Evolutionary conservation across 1,140 invertebrate genomes (phyloP).

Genomic region (Acarapis woodi): DNA sequence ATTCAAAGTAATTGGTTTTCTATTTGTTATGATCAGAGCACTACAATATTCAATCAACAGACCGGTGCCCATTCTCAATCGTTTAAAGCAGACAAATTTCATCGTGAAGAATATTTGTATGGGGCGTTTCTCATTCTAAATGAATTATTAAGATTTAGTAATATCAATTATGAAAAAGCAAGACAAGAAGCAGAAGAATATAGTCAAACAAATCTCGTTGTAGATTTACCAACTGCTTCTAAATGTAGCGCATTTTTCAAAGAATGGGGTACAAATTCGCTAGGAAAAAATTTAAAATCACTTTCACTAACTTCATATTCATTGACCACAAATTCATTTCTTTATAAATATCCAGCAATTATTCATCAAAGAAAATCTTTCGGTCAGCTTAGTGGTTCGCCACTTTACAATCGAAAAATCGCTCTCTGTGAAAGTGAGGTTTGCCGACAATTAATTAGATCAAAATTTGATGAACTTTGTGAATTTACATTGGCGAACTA

Average conservation of each 20-base stretch:
- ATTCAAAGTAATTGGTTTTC: slow-evolving; percentile 23
- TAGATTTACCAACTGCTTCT: slow-evolving; percentile 2
- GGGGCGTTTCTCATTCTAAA: slow-evolving; percentile 75
- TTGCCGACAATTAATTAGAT: slow-evolving; percentile 46
- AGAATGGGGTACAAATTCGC: slow-evolving; percentile 9
- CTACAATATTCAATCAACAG: slow-evolving; percentile 38
- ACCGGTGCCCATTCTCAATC: neutral
- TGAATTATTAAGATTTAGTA: slow-evolving; percentile 51
- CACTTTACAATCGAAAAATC: slow-evolving; percentile 1
- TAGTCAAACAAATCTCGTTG: neutral
- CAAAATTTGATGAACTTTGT: slow-evolving; percentile 42
- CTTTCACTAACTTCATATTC: slow-evolving; percentile 6
- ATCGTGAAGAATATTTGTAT: slow-evolving; percentile 69
- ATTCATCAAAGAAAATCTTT: slow-evolving; percentile 13
- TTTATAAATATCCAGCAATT: slow-evolving; percentile 11
- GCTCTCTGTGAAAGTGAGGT: slow-evolving; percentile 44
- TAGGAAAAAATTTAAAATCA: slow-evolving; percentile 9
- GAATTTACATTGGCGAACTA: slow-evolving; percentile 40
- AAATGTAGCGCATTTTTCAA: slow-evolving; percentile 9
- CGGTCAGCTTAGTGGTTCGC: slow-evolving; percentile 10
- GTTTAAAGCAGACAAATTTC: slow-evolving; percentile 27
- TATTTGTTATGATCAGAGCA: slow-evolving; percentile 67
- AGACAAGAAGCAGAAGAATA: slow-evolving; percentile 30
- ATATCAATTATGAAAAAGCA: slow-evolving; percentile 19
- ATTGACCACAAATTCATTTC: no score